Percentiles rank a stretch among this genome's conserved stretches.
Conservation (phyloP, 1,140 invertebrate genomes). For the Brachionus sp. region DNA sequence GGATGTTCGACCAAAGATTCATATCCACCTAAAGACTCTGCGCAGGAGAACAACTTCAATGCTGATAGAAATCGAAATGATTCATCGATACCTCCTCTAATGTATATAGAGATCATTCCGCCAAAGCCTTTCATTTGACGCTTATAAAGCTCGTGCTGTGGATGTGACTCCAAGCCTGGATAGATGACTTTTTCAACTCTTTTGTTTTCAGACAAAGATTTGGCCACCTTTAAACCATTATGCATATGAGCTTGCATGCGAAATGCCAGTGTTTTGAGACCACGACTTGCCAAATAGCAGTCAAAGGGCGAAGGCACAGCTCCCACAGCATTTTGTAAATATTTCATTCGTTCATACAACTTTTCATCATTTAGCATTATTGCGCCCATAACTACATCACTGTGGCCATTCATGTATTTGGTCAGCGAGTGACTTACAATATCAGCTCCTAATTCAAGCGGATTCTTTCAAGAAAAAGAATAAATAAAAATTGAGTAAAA, state of each 20-base stretch:
- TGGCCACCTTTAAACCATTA: constrained; percentile 73
- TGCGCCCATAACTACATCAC: constrained; percentile 90
- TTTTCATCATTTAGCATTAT: constrained; percentile 69
- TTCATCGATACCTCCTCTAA: constrained; percentile 67
- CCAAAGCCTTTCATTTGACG: constrained; percentile 82
- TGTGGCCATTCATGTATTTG: constrained; percentile 97
- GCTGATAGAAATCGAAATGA: constrained; percentile 68
- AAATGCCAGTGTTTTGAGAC: constrained; percentile 85
- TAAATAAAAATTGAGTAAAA: background rate
- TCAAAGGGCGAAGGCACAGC: constrained; percentile 93
- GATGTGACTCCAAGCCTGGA: constrained; percentile 82
- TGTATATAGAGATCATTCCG: constrained; percentile 84
- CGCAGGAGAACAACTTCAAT: constrained; percentile 51
- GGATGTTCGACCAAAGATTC: constrained; percentile 75
- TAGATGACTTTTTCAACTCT: constrained; percentile 77
- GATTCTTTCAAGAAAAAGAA: constrained; percentile 64
- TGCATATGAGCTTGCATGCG: constrained; percentile 84
- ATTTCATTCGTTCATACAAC: constrained; percentile 70
- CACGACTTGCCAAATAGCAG: constrained; percentile 85
- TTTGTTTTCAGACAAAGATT: constrained; percentile 73
- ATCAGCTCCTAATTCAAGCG: constrained; percentile 84
- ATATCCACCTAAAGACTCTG: constrained; percentile 79
- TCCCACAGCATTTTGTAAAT: constrained; percentile 86
- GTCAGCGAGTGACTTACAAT: constrained; percentile 86
- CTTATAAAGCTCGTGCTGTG: constrained; percentile 77